phyloP scores from a whole-genome alignment of 2,113 vertebrate species.

The Brienomyrus brachyistius region DNA sequence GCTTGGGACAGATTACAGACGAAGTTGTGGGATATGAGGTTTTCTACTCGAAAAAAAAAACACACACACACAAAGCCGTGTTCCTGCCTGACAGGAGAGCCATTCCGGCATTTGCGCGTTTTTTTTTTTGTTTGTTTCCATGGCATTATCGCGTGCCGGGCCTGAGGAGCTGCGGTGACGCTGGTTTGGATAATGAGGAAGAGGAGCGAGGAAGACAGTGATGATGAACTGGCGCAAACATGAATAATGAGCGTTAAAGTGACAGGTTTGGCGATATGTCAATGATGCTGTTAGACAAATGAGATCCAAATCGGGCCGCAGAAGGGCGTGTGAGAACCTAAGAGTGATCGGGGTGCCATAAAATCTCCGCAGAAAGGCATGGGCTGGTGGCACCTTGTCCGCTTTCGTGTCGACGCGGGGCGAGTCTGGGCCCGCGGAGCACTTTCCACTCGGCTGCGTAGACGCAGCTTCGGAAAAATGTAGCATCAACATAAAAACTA shows the following conservation, averaged over 20 bases:
- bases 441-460: not conserved
- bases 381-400: not conserved
- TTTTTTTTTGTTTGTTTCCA: too few relatives aligned
- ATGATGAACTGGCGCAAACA: not conserved
- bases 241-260: not conserved
- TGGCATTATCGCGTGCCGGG: not conserved
- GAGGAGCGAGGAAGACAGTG: not conserved
- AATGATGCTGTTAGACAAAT: not conserved
- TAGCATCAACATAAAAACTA: conserved; percentile 17
- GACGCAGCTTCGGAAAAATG: conserved; percentile 8
- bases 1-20: conserved; percentile 63
- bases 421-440: not conserved
- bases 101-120: conserved; percentile 47
- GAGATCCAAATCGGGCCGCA: not conserved
- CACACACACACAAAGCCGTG: conserved; percentile 55
- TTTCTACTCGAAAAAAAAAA: conserved; percentile 46
- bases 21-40: conserved; percentile 64
- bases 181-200: not conserved
- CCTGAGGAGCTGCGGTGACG: not conserved
- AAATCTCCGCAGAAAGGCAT: not conserved
- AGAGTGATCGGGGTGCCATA: not conserved
- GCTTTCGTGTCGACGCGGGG: not conserved
- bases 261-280: not conserved
- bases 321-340: not conserved
- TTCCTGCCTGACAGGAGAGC: conserved; percentile 63